Percentiles rank a stretch among this genome's conserved stretches.
Evolutionary conservation across 2,888 invertebrate species (phyloP).

Genomic region (Agapostemon virescens): DNA sequence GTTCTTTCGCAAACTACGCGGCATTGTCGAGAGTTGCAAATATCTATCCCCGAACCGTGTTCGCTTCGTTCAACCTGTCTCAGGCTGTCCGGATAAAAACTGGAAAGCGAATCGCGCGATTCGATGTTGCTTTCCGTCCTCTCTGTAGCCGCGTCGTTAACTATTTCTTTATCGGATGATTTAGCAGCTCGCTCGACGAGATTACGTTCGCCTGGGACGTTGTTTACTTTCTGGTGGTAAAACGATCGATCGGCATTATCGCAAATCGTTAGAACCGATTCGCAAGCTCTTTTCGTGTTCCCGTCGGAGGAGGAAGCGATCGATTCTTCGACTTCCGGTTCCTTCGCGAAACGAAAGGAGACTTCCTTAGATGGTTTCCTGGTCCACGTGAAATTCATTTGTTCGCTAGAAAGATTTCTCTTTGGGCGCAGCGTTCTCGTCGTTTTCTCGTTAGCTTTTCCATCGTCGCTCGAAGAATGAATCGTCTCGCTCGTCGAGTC

Average conservation of each 20-base stretch:
- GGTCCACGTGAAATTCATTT: slow-evolving; percentile 11
- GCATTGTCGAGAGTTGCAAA: not conserved
- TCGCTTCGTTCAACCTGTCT: not conserved
- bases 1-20: not conserved
- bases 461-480: not conserved
- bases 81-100: slow-evolving; percentile 3
- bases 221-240: not conserved
- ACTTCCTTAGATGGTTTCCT: not conserved
- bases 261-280: not conserved
- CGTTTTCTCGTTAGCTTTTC: not conserved
- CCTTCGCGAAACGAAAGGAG: not conserved
- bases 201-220: too few species aligned
- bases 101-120: not conserved
- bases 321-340: not conserved
- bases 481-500: not conserved
- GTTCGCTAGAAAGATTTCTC: not conserved
- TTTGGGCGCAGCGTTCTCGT: not conserved
- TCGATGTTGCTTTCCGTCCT: not conserved
- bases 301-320: not conserved
- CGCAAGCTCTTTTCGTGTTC: too few species aligned
- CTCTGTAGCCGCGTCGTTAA: not conserved
- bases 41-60: not conserved
- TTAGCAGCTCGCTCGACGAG: not conserved
- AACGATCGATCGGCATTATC: not conserved
- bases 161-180: not conserved